phyloP scores from a whole-genome alignment of 2,797 vertebrate genomes.

The Neostethus bicornis region DNA sequence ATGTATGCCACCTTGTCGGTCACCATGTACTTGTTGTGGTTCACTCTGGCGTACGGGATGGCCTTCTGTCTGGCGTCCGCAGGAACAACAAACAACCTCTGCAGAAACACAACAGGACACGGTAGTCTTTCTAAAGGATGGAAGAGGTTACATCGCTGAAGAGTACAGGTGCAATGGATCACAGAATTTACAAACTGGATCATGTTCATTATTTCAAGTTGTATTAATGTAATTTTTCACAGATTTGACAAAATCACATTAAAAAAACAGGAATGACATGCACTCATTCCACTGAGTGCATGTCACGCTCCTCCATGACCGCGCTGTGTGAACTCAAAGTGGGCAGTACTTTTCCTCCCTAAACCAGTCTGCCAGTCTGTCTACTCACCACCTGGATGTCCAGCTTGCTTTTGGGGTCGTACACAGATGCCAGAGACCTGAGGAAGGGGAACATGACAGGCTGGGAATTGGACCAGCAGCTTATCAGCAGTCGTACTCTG shows the following conservation, averaged over 20 bases:
- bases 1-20: slow-evolving; percentile 89
- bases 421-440: slow-evolving; percentile 84
- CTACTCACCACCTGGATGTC: slow-evolving; percentile 88
- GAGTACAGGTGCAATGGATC: too few species aligned
- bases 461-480: slow-evolving; percentile 85
- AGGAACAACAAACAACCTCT: slow-evolving; percentile 90
- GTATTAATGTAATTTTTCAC: too few species aligned
- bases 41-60: slow-evolving; percentile 90
- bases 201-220: too few species aligned
- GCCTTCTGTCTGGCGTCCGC: slow-evolving; percentile 75
- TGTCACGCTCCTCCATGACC: too few species aligned
- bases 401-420: slow-evolving; percentile 71
- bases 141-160: too few species aligned
- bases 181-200: too few species aligned
- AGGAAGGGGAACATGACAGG: slow-evolving; percentile 87
- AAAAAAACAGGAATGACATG: too few species aligned
- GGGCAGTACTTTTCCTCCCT: too few species aligned
- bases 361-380: background rate
- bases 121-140: background rate
- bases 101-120: slow-evolving; percentile 4
- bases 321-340: too few species aligned
- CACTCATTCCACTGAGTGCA: too few species aligned
- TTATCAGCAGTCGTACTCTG: slow-evolving; percentile 83
- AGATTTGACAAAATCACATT: too few species aligned
- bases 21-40: slow-evolving; percentile 98